Percentiles rank a stretch among this genome's conserved stretches.
These are phyloP conservation scores for Laterallus jamaicensis DNA, from an alignment of 2,113 vertebrate species.

Conservation along the genomic window DNA sequence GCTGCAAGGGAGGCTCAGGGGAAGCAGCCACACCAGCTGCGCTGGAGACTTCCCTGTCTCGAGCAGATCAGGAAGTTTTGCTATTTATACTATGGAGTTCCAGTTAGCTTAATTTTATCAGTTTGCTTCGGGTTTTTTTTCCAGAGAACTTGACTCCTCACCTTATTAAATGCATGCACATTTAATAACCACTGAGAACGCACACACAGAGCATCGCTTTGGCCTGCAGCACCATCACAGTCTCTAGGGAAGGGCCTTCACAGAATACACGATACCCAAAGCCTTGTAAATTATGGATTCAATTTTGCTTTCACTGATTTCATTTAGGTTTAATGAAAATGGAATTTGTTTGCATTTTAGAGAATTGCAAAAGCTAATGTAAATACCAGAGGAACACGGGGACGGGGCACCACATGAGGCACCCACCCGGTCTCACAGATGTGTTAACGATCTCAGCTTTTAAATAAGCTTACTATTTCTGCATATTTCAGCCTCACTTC, in stretches of 20 bases:
- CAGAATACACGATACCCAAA: not conserved
- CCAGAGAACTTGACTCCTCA: not conserved
- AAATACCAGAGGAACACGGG: not conserved
- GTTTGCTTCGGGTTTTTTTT: not conserved
- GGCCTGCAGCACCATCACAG: not conserved
- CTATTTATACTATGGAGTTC: constrained; percentile 31
- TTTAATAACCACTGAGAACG: not conserved
- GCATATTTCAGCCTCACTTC: not conserved
- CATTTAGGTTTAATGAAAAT: not conserved
- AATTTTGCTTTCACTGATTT: not conserved
- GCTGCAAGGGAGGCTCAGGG: not conserved
- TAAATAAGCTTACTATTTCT: not conserved
- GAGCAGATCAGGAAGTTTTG: not conserved
- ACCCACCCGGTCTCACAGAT: not conserved
- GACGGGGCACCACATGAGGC: not conserved
- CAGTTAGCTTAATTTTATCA: constrained; percentile 9
- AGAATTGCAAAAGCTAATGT: not conserved
- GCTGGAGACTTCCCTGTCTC: not conserved
- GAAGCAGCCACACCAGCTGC: not conserved
- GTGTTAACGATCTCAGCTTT: not conserved
- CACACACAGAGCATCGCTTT: not conserved
- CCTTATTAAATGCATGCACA: not conserved
- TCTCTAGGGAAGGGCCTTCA: not conserved
- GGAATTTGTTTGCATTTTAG: not conserved
- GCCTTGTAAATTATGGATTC: not conserved